Evolutionary conservation across 2,888 invertebrate genomes (phyloP), one percentile per base, ranked within the genome.

Genomic region (Sisyra terminalis): DNA sequence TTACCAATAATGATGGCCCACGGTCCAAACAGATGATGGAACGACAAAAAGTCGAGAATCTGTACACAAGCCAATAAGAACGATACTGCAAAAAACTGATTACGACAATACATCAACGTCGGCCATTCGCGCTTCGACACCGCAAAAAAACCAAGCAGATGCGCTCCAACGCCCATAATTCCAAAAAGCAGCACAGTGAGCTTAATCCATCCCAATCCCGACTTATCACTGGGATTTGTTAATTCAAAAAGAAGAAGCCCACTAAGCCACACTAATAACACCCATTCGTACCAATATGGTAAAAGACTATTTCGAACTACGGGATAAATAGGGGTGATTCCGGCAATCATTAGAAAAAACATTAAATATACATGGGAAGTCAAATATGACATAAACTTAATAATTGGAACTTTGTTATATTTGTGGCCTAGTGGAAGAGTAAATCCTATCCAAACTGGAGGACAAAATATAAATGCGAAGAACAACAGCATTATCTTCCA

Each of bases 1-100:
- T 89, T 87, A 15, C 96, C 88, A 56, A 99, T 99, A 60, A 99
- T 99, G 58, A 99, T 98, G 29, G 97, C 97, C 98, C 98, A 99
- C 0, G 98, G 98, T 38, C 98, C 98, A 60, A 99, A 99, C 14
- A 99, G 72, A 65, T 98, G 93, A 64, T 99, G 98, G 61, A 99
- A 98, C 16, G 96, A 96, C 39, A 99, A 69, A 62, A 98, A 99
- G 67, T 93, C 92, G 56, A 97, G 69, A 55, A 97, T 89, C 66
- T 97, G 94, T 39, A 98, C 93, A 66, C 97, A 98, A 43, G 94
- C 93, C 53, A 96, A 69, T 46, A 99, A 72, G 60, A 98, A 84
- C 44, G 93, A 88, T 56, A 96, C 69, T 0, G 96, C 97, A 57
- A 98, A 90, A 57, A 97, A 76, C 63, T 98, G 96, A 66, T 99